Percentiles rank a stretch among this genome's conserved stretches.
Evolutionary conservation across 2,113 vertebrate genomes (phyloP).

Genomic region (Apodemus speciosus): DNA sequence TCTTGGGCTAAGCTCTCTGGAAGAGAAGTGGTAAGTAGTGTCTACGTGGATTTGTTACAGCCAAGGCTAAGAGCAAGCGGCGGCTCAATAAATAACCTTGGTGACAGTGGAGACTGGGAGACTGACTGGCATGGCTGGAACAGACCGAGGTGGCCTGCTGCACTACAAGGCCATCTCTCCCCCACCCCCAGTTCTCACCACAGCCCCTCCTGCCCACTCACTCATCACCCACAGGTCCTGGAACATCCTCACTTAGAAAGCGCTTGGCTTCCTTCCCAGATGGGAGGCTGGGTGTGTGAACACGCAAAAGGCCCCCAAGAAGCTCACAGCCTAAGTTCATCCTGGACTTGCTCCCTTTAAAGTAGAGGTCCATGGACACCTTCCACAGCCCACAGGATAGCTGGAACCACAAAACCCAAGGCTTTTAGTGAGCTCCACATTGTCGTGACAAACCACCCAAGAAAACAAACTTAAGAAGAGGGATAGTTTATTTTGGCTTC

Average conservation of each 20-base stretch:
- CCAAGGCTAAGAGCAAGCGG: not conserved
- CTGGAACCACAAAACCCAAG: not conserved
- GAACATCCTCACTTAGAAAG: not conserved
- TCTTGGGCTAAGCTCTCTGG: not conserved
- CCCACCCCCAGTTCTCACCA: accelerated
- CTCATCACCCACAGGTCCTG: not conserved
- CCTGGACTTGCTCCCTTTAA: accelerated
- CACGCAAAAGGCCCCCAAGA: accelerated
- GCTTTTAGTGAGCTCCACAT: not conserved
- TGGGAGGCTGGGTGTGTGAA: accelerated
- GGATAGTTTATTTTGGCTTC: not conserved
- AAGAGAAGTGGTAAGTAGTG: not conserved
- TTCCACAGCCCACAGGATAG: accelerated
- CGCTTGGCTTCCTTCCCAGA: not conserved
- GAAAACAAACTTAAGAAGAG: not conserved
- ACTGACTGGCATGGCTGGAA: no score
- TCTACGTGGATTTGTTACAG: not conserved
- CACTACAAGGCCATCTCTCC: accelerated
- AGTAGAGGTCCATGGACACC: no score
- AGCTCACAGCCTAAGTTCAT: not conserved
- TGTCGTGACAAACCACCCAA: not conserved
- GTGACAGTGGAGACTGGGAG: not conserved
- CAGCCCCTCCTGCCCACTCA: not conserved
- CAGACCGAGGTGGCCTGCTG: accelerated
- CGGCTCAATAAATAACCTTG: not conserved